These are phyloP conservation scores for Ectropis grisescens DNA, from an alignment of 1,140 invertebrate species.

Conservation along the genomic window DNA sequence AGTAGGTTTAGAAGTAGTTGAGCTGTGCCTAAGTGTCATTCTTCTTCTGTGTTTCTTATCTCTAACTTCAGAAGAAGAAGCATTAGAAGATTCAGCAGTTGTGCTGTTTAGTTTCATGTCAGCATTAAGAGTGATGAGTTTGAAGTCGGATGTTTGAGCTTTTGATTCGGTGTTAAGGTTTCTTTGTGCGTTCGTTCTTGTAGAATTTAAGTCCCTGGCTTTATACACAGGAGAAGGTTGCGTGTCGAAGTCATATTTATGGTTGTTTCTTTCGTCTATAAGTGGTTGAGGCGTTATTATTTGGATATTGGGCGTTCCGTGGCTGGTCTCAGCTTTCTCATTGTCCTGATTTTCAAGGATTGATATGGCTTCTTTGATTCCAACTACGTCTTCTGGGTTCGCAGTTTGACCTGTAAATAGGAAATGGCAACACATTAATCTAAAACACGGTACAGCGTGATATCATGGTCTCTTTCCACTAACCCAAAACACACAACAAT, in stretches of 20 bases:
- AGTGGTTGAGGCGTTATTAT: conserved; percentile 40
- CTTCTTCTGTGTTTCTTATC: conserved; percentile 38
- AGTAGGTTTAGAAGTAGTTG: conserved; percentile 14
- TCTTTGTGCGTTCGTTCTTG: conserved; percentile 3
- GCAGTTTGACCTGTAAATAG: conserved; percentile 31
- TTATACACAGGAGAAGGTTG: conserved; percentile 40
- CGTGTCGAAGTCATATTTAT: conserved; percentile 19
- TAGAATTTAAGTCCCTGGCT: conserved; percentile 17
- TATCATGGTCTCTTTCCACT: too few relatives aligned
- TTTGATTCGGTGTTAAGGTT: background rate
- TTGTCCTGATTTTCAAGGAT: conserved; percentile 57
- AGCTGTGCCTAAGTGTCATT: conserved; percentile 27
- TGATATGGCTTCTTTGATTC: conserved; percentile 61
- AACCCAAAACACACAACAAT: too few relatives aligned
- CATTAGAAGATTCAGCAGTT: conserved; percentile 5
- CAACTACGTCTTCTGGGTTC: conserved; percentile 57
- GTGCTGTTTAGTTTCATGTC: conserved; percentile 21
- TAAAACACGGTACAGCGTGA: too few relatives aligned
- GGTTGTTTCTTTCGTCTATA: conserved; percentile 44
- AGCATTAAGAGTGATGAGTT: conserved; percentile 31
- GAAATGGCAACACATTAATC: too few relatives aligned
- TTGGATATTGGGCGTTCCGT: conserved; percentile 21
- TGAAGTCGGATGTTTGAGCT: conserved; percentile 22
- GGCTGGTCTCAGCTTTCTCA: conserved; percentile 11
- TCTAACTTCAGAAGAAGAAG: conserved; percentile 15